Evolutionary conservation across 1,140 invertebrate genomes (phyloP).

Genomic region (Drosophila mojavensis): DNA sequence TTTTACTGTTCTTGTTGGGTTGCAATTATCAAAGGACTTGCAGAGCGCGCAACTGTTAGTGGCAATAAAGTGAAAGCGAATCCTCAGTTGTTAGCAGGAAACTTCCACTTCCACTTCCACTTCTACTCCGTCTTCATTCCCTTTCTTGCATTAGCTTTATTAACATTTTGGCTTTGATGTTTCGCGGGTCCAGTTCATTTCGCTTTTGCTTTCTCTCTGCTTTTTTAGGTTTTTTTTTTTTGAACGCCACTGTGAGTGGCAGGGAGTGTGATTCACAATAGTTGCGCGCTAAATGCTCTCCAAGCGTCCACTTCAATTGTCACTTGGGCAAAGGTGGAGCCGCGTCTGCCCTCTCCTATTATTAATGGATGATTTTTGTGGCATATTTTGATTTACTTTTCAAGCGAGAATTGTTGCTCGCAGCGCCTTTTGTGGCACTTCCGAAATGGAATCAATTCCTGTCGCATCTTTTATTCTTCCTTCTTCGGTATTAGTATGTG

Average conservation of each 20-base stretch:
- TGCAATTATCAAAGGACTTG: conserved; percentile 69
- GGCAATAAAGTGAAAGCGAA: conserved; percentile 68
- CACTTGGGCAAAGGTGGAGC: conserved; percentile 49
- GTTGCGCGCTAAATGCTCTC: conserved; percentile 61
- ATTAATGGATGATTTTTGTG: conserved; percentile 35
- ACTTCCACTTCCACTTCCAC: not conserved
- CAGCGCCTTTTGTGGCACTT: conserved; percentile 3
- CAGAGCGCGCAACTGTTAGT: conserved; percentile 46
- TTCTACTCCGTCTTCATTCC: not conserved
- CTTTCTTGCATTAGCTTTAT: conserved; percentile 12
- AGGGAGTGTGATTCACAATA: conserved; percentile 19
- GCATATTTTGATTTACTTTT: conserved; percentile 72
- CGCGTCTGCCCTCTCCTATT: conserved; percentile 9
- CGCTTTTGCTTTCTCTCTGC: not conserved
- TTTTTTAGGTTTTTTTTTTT: conserved; percentile 2
- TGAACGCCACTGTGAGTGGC: not conserved
- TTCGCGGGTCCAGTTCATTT: no score
- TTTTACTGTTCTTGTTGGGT: conserved; percentile 36
- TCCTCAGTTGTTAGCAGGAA: conserved; percentile 46
- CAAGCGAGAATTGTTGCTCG: not conserved
- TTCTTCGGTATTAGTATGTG: not conserved
- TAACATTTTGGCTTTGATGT: conserved; percentile 61
- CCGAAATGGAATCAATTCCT: conserved; percentile 27
- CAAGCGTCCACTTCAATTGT: conserved; percentile 56
- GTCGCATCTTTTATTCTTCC: conserved; percentile 15